These are phyloP conservation scores for Pyralis farinalis DNA, from an alignment of 2,888 invertebrate genomes.

Conservation along the genomic window DNA sequence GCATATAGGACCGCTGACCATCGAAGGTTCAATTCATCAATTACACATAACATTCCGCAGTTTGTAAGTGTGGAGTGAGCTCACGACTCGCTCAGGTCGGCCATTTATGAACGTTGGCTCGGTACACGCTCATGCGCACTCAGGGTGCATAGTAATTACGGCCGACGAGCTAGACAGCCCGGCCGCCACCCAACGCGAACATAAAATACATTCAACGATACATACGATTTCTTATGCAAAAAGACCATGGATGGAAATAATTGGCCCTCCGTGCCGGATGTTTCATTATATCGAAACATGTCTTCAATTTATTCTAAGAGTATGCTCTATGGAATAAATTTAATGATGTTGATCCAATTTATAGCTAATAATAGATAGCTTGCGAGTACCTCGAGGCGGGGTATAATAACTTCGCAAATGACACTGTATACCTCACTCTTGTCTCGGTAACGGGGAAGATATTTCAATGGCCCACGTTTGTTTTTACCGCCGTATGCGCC, in stretches of 20 bases:
- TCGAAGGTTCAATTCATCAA: conserved; percentile 24
- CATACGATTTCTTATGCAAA: conserved; percentile 24
- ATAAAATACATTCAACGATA: conserved; percentile 28
- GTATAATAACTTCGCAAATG: conserved; percentile 1
- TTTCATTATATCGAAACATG: conserved; percentile 11
- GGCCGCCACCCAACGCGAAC: conserved; percentile 34
- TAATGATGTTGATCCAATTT: conserved; percentile 13
- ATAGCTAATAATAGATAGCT: not conserved
- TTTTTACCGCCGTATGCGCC: conserved; percentile 13
- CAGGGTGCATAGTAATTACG: conserved; percentile 28
- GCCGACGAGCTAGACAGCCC: conserved; percentile 34
- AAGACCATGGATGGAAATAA: conserved; percentile 28
- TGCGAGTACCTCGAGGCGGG: not conserved
- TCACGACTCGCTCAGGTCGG: too few relatives aligned
- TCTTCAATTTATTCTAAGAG: conserved; percentile 11
- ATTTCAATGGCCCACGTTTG: conserved; percentile 24
- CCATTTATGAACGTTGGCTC: conserved; percentile 7
- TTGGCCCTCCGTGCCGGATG: conserved; percentile 25
- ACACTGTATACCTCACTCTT: not conserved
- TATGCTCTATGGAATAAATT: conserved; percentile 11
- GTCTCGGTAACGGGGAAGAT: conserved; percentile 12
- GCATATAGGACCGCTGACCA: not conserved
- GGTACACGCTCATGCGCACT: conserved; percentile 16
- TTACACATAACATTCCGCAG: conserved; percentile 28
- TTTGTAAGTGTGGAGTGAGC: conserved; percentile 28